Conservation (phyloP, 2,888 invertebrate species). For the Myopa testacea region DNA sequence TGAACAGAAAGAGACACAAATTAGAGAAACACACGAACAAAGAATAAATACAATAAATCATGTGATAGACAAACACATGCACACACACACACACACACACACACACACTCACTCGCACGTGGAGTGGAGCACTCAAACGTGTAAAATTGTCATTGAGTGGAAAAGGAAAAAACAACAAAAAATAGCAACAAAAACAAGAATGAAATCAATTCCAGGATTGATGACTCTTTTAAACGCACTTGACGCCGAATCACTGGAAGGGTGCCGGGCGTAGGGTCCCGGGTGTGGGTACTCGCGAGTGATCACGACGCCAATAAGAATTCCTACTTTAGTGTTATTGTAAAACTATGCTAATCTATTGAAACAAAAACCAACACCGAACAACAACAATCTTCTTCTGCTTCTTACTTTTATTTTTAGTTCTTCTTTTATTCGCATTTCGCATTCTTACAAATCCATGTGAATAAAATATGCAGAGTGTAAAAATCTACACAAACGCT, state of each 20-base stretch:
- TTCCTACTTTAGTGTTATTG: constrained; percentile 38
- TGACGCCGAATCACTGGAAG: constrained; percentile 18
- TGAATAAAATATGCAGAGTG: background rate
- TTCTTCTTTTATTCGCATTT: too few relatives aligned
- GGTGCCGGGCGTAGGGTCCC: background rate
- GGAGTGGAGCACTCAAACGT: too few relatives aligned
- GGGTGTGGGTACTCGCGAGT: background rate
- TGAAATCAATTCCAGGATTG: constrained; percentile 3
- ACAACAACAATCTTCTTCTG: too few relatives aligned
- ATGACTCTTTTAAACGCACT: constrained; percentile 31
- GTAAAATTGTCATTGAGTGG: background rate
- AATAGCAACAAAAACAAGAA: background rate
- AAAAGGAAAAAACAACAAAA: background rate
- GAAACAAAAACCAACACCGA: too few relatives aligned
- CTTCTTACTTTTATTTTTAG: too few relatives aligned
- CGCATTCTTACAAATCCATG: background rate
- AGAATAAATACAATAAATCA: background rate
- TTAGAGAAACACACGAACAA: background rate
- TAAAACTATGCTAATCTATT: constrained; percentile 32
- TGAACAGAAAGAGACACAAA: background rate
- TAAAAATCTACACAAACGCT: background rate
- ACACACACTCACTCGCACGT: background rate
- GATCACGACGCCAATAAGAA: constrained; percentile 26
- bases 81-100: background rate
- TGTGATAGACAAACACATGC: background rate